phyloP scores from a whole-genome alignment of 2,888 invertebrate genomes.

The Eumacrocentrus americanus region DNA sequence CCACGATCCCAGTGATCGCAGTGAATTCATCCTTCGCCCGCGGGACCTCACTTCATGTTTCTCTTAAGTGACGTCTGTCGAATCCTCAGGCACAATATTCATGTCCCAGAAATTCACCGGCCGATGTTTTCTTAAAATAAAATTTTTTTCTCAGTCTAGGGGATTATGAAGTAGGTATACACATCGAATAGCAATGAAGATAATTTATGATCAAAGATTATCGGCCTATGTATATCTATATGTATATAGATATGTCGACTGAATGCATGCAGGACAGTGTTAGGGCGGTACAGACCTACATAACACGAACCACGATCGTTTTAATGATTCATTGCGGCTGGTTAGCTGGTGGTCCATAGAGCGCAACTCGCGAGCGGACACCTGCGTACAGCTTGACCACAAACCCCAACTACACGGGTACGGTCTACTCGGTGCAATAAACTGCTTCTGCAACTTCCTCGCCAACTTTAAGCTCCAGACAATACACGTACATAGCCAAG shows the following conservation, averaged over 20 bases:
- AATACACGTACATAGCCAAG: too few species aligned
- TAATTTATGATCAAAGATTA: not conserved
- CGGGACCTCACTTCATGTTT: constrained; percentile 4
- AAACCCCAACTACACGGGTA: constrained; percentile 33
- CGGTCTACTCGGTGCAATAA: constrained; percentile 33
- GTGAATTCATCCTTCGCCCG: not conserved
- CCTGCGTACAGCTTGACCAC: constrained; percentile 37
- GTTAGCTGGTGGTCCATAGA: constrained; percentile 30
- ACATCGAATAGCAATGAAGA: not conserved
- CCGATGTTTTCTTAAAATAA: too few species aligned
- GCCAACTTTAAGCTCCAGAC: constrained; percentile 28
- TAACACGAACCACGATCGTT: constrained; percentile 27
- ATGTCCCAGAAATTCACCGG: too few species aligned
- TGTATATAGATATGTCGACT: not conserved
- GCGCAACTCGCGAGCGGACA: constrained; percentile 32
- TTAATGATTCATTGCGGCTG: constrained; percentile 37
- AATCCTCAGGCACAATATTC: too few species aligned
- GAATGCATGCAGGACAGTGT: constrained; percentile 2
- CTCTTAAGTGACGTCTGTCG: constrained; percentile 1
- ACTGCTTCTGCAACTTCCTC: constrained; percentile 30
- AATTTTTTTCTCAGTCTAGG: too few species aligned
- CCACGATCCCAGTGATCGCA: not conserved
- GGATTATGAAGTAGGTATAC: too few species aligned
- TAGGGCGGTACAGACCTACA: constrained; percentile 9
- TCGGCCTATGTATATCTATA: not conserved